phyloP scores from a whole-genome alignment of 2,113 vertebrate species.

The Euleptes europaea region DNA sequence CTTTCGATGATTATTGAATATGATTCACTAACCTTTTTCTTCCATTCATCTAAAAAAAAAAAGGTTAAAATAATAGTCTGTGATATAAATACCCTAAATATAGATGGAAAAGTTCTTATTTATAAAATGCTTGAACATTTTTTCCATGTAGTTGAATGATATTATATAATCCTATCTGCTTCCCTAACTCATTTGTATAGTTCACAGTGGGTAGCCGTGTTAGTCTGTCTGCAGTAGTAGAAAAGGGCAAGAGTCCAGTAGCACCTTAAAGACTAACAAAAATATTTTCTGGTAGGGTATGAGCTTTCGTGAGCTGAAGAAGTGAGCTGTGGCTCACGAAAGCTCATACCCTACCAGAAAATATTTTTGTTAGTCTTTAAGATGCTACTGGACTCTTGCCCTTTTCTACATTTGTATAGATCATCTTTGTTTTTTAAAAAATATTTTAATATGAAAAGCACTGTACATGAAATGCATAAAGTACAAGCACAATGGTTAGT shows the following conservation, averaged over 20 bases:
- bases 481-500: neutral
- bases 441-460: slow-evolving; percentile 50
- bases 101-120: slow-evolving; percentile 32
- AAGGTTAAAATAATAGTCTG: neutral
- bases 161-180: slow-evolving; percentile 34
- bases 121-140: slow-evolving; percentile 34
- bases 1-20: slow-evolving; percentile 85
- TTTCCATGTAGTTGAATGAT: slow-evolving; percentile 19
- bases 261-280: too few relatives aligned
- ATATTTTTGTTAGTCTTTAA: too few relatives aligned
- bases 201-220: too few relatives aligned
- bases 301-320: too few relatives aligned
- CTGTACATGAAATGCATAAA: neutral
- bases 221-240: too few relatives aligned
- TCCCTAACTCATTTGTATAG: slow-evolving; percentile 19
- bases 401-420: neutral
- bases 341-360: too few relatives aligned
- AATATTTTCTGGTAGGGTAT: too few relatives aligned
- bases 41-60: slow-evolving; percentile 89
- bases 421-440: slow-evolving; percentile 36
- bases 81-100: slow-evolving; percentile 16
- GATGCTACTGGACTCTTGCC: too few relatives aligned
- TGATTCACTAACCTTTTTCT: slow-evolving; percentile 95
- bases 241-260: too few relatives aligned
- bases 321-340: too few relatives aligned